These are phyloP conservation scores for Styela plicata DNA, from an alignment of 23 tunicate genomes.

Conservation along the genomic window DNA sequence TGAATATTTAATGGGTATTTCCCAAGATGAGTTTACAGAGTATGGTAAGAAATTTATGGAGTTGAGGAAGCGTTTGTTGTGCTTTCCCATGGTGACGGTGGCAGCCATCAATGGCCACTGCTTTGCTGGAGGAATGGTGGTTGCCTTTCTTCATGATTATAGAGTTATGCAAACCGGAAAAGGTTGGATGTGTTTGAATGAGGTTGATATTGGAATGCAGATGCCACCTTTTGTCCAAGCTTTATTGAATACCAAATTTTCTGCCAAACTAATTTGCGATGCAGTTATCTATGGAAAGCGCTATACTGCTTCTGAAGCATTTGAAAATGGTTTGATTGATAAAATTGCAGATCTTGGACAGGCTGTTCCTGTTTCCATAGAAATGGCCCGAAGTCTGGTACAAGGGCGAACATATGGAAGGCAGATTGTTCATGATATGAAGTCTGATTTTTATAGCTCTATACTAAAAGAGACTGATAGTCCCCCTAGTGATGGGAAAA, in stretches of 20 bases:
- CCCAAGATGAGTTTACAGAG: not conserved
- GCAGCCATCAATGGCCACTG: slow-evolving; percentile 28
- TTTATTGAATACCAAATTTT: not conserved
- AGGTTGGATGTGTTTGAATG: slow-evolving; percentile 24
- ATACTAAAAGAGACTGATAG: not conserved
- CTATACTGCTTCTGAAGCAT: slow-evolving; percentile 19
- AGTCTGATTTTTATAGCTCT: not conserved
- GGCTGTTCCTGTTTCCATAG: not conserved
- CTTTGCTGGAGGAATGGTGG: slow-evolving; percentile 10
- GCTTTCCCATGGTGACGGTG: slow-evolving; percentile 21
- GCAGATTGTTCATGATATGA: not conserved
- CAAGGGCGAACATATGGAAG: not conserved
- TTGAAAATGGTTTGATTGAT: slow-evolving; percentile 28
- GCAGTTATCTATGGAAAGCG: slow-evolving; percentile 7
- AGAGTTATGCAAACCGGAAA: slow-evolving; percentile 19
- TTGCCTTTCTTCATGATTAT: slow-evolving; percentile 9
- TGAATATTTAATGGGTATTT: not conserved
- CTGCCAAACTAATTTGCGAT: not conserved
- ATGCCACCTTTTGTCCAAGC: not conserved
- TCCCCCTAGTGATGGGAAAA: not conserved
- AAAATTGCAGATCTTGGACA: not conserved
- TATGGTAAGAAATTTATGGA: not conserved
- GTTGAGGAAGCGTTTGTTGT: not conserved
- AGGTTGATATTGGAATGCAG: slow-evolving; percentile 5
- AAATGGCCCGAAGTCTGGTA: not conserved